phyloP scores from a whole-genome alignment of 2,797 vertebrate species.

The Bradypodion pumilum region DNA sequence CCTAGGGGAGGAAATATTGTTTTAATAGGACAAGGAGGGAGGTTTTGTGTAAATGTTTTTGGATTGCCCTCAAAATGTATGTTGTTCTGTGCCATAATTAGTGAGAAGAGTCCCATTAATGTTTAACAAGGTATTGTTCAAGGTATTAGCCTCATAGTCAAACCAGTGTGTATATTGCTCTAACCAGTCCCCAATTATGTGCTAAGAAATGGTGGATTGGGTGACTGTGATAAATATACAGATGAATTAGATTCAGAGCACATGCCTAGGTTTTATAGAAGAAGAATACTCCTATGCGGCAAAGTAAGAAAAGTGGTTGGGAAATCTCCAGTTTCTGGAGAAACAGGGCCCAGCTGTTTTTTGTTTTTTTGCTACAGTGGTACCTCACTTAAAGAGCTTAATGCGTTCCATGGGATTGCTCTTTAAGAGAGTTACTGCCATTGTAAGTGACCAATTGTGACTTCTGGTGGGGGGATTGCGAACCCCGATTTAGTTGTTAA shows the following conservation, averaged over 20 bases:
- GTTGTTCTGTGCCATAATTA: too few species aligned
- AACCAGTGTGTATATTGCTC: accelerated
- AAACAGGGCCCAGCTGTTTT: too few species aligned
- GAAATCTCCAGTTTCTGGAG: not conserved
- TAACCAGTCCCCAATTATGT: not conserved
- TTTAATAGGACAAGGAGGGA: not conserved
- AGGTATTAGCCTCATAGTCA: not conserved
- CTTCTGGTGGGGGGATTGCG: too few species aligned
- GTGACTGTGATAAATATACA: too few species aligned
- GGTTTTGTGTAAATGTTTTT: not conserved
- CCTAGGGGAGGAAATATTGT: not conserved
- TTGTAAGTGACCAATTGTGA: too few species aligned
- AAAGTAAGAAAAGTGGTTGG: not conserved
- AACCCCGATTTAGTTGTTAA: too few species aligned
- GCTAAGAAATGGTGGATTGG: not conserved
- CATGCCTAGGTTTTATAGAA: not conserved
- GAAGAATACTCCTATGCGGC: not conserved
- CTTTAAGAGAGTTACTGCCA: too few species aligned
- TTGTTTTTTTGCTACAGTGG: too few species aligned
- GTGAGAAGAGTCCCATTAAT: not conserved
- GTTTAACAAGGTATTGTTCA: not conserved
- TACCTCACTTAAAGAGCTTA: too few species aligned
- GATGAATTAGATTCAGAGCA: not conserved
- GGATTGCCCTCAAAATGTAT: not conserved
- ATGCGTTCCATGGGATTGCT: too few species aligned